Conservation (phyloP, 2,797 vertebrate genomes). For the Cryptoblepharus egeriae region DNA sequence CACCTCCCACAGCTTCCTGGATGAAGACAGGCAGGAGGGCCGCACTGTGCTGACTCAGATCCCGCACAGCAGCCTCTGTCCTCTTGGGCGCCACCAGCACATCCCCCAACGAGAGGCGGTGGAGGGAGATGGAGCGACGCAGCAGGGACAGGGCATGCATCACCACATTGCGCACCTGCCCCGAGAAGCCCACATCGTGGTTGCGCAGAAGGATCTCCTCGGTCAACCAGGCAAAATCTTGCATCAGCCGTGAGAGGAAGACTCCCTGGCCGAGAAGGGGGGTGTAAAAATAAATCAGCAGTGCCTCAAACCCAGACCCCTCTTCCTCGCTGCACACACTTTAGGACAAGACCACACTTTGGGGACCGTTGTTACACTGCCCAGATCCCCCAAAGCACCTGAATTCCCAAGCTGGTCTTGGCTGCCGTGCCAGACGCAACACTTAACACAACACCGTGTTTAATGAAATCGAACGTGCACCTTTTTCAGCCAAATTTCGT, state of each 20-base stretch:
- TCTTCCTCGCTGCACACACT: too few relatives aligned
- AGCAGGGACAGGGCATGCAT: slow-evolving; percentile 81
- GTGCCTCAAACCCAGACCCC: too few relatives aligned
- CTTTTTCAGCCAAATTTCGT: too few relatives aligned
- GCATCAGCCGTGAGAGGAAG: slow-evolving; percentile 79
- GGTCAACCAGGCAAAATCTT: slow-evolving; percentile 85
- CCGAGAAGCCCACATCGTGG: slow-evolving; percentile 86
- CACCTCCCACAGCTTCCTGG: slow-evolving; percentile 88
- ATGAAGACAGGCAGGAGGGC: slow-evolving; percentile 80
- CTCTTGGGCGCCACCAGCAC: slow-evolving; percentile 72
- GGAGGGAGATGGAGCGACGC: slow-evolving; percentile 72
- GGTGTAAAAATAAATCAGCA: background rate
- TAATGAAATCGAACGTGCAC: too few relatives aligned
- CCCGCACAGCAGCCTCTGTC: slow-evolving; percentile 63
- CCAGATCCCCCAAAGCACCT: too few relatives aligned
- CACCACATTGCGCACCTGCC: slow-evolving; percentile 79
- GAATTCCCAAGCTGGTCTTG: too few relatives aligned
- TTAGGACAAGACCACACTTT: too few relatives aligned
- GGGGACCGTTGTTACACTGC: too few relatives aligned
- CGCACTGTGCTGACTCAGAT: slow-evolving; percentile 76
- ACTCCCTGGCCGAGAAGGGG: slow-evolving; percentile 77
- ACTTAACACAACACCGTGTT: too few relatives aligned
- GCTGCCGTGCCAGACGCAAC: too few relatives aligned
- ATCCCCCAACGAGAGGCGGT: slow-evolving; percentile 55
- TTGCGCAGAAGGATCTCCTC: slow-evolving; percentile 88